Evolutionary conservation across 2,888 invertebrate genomes (phyloP).

Genomic region (Caradrina clavipalpis): DNA sequence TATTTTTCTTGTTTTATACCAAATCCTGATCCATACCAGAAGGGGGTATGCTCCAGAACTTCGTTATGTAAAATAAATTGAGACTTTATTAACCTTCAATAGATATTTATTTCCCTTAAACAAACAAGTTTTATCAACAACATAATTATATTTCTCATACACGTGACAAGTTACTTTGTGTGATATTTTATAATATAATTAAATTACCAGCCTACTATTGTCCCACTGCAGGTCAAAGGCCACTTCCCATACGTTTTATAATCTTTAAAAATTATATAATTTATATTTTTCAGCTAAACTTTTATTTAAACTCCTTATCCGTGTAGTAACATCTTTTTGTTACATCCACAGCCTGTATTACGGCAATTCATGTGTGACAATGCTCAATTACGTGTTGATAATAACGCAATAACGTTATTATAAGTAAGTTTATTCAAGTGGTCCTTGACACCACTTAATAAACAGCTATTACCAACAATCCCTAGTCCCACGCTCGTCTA

Average conservation of each 20-base stretch:
- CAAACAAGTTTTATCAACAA: no score
- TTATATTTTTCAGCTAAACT: slow-evolving; percentile 4
- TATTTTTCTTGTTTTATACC: no score
- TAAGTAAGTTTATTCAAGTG: slow-evolving; percentile 56
- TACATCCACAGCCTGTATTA: slow-evolving; percentile 12
- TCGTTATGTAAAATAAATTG: no score
- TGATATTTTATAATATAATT: no score
- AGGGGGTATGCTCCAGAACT: no score
- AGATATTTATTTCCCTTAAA: no score
- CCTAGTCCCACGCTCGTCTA: slow-evolving; percentile 81
- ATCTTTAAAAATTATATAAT: background rate
- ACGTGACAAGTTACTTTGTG: no score
- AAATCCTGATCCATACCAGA: no score
- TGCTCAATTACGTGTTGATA: slow-evolving; percentile 58
- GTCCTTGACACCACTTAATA: slow-evolving; percentile 81
- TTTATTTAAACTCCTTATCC: slow-evolving; percentile 20
- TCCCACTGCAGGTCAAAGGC: no score
- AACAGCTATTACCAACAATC: slow-evolving; percentile 77
- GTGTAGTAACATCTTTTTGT: slow-evolving; percentile 20
- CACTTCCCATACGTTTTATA: background rate
- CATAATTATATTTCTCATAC: no score
- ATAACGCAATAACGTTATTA: slow-evolving; percentile 57
- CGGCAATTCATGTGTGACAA: slow-evolving; percentile 51
- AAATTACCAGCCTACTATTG: no score
- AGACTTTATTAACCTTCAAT: no score